Percentiles rank a stretch among this genome's conserved stretches.
phyloP scores from a whole-genome alignment of 1,140 invertebrate species.

The Drosophila navojoa region DNA sequence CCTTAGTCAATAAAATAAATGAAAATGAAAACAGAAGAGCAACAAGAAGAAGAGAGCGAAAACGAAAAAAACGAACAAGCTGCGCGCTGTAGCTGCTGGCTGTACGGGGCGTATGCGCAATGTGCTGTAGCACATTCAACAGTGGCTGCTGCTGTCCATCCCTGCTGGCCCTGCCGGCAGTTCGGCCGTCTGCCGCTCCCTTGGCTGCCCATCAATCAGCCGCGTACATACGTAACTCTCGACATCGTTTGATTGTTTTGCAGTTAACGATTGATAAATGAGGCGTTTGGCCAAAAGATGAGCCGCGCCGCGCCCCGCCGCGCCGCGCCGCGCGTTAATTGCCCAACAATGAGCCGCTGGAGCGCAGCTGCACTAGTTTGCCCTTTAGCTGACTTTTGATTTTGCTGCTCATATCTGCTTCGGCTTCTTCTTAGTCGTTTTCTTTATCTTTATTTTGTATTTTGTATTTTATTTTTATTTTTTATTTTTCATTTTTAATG shows the following conservation, averaged over 20 bases:
- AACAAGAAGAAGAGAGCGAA: not conserved
- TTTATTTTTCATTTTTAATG: not conserved
- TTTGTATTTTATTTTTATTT: not conserved
- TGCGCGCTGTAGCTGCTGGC: slow-evolving; percentile 13
- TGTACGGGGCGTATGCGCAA: slow-evolving; percentile 56
- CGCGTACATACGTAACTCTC: slow-evolving; percentile 10
- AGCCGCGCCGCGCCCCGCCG: not conserved
- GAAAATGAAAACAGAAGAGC: not conserved
- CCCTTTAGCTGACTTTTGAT: slow-evolving; percentile 35
- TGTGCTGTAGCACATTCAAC: slow-evolving; percentile 40
- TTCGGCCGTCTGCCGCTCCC: not conserved
- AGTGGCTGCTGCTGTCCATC: slow-evolving; percentile 8
- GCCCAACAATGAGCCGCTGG: slow-evolving; percentile 44
- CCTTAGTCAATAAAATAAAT: slow-evolving; percentile 78
- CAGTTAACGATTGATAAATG: slow-evolving; percentile 68
- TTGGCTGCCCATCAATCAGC: slow-evolving; percentile 27
- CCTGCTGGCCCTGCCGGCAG: too few species aligned
- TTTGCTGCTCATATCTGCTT: not conserved
- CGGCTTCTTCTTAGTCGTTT: too few species aligned
- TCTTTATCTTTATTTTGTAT: too few species aligned
- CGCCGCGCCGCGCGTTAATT: slow-evolving; percentile 47
- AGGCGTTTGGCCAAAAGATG: slow-evolving; percentile 26
- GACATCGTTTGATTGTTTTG: slow-evolving; percentile 57
- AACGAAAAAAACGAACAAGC: slow-evolving; percentile 19
- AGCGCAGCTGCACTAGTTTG: slow-evolving; percentile 38